Percentiles rank a stretch among this genome's conserved stretches.
Conservation (phyloP, 2,888 invertebrate species). For the Antitype chi region DNA sequence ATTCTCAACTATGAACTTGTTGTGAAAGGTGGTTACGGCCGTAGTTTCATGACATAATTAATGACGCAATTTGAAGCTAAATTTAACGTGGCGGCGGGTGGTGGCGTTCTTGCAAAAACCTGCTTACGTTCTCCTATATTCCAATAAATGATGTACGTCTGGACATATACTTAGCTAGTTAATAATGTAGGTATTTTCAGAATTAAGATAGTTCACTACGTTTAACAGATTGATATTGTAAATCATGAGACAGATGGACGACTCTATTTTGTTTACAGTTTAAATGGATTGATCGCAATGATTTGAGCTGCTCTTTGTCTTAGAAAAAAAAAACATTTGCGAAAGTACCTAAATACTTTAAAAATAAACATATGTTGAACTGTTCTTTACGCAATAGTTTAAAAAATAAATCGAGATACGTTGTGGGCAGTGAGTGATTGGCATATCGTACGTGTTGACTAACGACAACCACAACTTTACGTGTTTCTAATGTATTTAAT, state of each 20-base stretch:
- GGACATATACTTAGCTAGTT: slow-evolving; percentile 5
- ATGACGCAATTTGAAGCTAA: slow-evolving; percentile 38
- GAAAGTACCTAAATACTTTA: slow-evolving; percentile 26
- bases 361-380: slow-evolving; percentile 30
- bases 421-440: slow-evolving; percentile 44
- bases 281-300: slow-evolving; percentile 13
- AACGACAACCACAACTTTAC: slow-evolving; percentile 47
- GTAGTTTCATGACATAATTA: slow-evolving; percentile 26
- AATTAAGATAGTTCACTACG: slow-evolving; percentile 2
- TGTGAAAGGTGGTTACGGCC: slow-evolving; percentile 5
- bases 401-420: slow-evolving; percentile 36
- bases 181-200: neutral
- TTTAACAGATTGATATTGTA: neutral
- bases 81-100: neutral
- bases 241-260: neutral
- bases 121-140: slow-evolving; percentile 14
- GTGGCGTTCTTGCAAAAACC: slow-evolving; percentile 5
- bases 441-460: slow-evolving; percentile 50
- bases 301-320: slow-evolving; percentile 6
- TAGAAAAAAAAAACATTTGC: slow-evolving; percentile 15
- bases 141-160: slow-evolving; percentile 1
- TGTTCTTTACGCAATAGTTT: slow-evolving; percentile 32
- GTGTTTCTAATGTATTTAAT: slow-evolving; percentile 52
- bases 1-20: slow-evolving; percentile 54
- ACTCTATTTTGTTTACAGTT: slow-evolving; percentile 20